Evolutionary conservation across 2,797 vertebrate genomes (phyloP), one percentile per base, ranked within the genome.

Genomic region (Anguilla anguilla): DNA sequence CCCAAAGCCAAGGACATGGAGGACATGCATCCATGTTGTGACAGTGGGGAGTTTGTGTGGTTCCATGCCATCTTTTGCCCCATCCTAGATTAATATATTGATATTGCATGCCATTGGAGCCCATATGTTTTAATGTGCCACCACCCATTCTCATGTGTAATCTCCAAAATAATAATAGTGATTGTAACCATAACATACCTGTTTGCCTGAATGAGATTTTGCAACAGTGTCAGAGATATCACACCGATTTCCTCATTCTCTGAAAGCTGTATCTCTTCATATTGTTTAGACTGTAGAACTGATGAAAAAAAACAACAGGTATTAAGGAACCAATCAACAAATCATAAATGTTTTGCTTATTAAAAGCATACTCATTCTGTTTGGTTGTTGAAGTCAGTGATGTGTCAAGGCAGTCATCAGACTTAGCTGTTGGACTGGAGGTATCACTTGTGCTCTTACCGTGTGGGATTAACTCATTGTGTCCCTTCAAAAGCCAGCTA

Each of bases 281-380:
- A 98, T 90, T 96, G 95, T 90, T 94, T 92, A 39, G 96, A 98
- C 89, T 94, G 95, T 88, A 99, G 94, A 22, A 98, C 98, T 99
- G 93, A 7, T 89, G 88, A 31, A 90, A 91, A 15, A 17, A 35
- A 43, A 43, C 39, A 79, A 43, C 11, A 19, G n/a, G 0, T 72
- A 31, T 79, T 17, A 79, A 79, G 74, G 17, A 79, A 46, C 19
- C 35, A 39, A 19, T 43, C 35, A 77, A n/a, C n/a, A n/a, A n/a
- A n/a, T n/a, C n/a, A n/a, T 69, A 28, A 6, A 69, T 69, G 2
- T 28, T 69, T 69, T 7, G n/a, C 25, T 69, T 28, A n/a, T 28
- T 69, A 11, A 69, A n/a, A 28, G 9, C 61, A 69, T 9, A 69
- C n/a, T 9, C 64, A 69, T 28, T 69, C 64, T 69, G 25, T 69